Evolutionary conservation across 2,888 invertebrate species (phyloP), one percentile per base, ranked within the genome.

Genomic region (Apomyelois bistriatella): DNA sequence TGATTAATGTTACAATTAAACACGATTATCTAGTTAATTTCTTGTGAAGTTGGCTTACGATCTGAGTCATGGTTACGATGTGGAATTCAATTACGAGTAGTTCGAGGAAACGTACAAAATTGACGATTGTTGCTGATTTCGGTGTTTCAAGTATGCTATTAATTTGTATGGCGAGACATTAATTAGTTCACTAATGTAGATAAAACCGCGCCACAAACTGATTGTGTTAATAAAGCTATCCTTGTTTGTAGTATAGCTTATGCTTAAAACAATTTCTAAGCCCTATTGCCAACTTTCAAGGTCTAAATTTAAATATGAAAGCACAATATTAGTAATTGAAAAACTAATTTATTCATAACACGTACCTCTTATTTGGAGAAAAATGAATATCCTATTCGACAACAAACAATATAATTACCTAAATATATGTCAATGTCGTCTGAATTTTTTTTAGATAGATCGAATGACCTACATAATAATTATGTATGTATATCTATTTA

Each of bases 1-100:
- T 69, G 80, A 83, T 83, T 79, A 75, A 59, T 64, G 65, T 66
- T 72, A 76, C 74, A 76, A 78, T 80, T 83, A 76, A 68, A 74
- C 61, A 58, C 62, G 66, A 77, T 81, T 76, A 82, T 77, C 72
- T 76, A 64, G 65, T 61, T 71, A 75, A 77, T 80, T 85, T 85
- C 76, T 76, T 78, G 67, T 73, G 66, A 50, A 41, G 40, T 32
- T 50, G 60, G 62, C 62, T 69, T 58, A 60, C 54, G 54, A 54
- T 56, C 51, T 52, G 58, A 62, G 59, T 68, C 62, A 63, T 56
- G 53, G 61, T 67, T 63, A 62, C 56, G 22, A 41, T 32, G 51
- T 30, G 35, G 35, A 42, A 42, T 35, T 17, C 32, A 41, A 51
- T 46, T 46, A n/a, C n/a, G n/a, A n/a, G n/a, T n/a, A 46, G 32